Conservation (phyloP, 2,113 vertebrate genomes). For the Spea bombifrons region DNA sequence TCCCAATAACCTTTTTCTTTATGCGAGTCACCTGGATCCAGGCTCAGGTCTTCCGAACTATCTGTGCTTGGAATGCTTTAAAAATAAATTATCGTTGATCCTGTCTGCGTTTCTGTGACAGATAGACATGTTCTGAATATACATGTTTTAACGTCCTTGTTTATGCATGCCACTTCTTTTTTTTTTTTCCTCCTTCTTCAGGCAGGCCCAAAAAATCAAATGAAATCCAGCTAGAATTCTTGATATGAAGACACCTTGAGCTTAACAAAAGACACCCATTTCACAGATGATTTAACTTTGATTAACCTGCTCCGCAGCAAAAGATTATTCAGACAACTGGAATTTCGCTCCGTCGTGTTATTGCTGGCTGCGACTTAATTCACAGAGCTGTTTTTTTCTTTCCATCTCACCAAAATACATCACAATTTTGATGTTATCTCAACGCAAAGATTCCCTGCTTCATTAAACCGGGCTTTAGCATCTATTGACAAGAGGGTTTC, state of each 20-base stretch:
- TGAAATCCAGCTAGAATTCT: slow-evolving; percentile 57
- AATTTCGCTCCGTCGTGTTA: slow-evolving; percentile 66
- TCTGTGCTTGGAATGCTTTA: not conserved
- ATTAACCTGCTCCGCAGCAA: slow-evolving; percentile 71
- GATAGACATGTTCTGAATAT: slow-evolving; percentile 16
- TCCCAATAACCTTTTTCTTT: slow-evolving; percentile 34
- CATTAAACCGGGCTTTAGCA: slow-evolving; percentile 66
- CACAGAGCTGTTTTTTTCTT: slow-evolving; percentile 65
- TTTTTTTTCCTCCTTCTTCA: slow-evolving; percentile 17
- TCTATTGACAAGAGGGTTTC: slow-evolving; percentile 65
- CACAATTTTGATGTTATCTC: slow-evolving; percentile 70
- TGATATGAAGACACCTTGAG: slow-evolving; percentile 58
- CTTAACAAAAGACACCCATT: slow-evolving; percentile 77
- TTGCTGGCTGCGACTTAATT: slow-evolving; percentile 66
- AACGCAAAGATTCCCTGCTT: slow-evolving; percentile 68
- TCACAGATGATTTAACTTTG: slow-evolving; percentile 79
- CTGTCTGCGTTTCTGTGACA: slow-evolving; percentile 9
- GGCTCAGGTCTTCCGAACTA: not conserved
- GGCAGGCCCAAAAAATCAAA: slow-evolving; percentile 51
- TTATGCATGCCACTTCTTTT: not conserved
- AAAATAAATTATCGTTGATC: slow-evolving; percentile 5
- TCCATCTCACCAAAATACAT: slow-evolving; percentile 69
- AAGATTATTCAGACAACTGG: slow-evolving; percentile 68
- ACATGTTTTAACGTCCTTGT: slow-evolving; percentile 28
- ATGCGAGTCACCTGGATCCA: slow-evolving; percentile 27